A percentile compares a stretch with the other conserved stretches of the same genome.
phyloP scores from a whole-genome alignment of 2,888 invertebrate genomes.

The Lasioglossum vierecki region DNA sequence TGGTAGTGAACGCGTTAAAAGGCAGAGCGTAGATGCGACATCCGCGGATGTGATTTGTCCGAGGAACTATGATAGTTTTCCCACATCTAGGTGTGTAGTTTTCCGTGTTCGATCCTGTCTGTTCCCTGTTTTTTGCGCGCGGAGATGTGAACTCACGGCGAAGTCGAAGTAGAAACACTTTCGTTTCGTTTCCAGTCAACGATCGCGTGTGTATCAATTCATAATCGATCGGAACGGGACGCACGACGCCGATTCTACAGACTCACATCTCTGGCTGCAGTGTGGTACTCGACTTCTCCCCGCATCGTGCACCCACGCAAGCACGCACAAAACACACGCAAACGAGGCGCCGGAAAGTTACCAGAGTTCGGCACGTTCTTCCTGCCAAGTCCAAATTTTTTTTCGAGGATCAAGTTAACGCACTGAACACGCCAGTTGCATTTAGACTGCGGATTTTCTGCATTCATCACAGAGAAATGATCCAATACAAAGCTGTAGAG shows the following conservation, averaged over 20 bases:
- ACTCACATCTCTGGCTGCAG: conserved; percentile 74
- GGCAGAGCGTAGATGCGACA: background rate
- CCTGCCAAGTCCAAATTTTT: background rate
- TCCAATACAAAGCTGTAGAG: background rate
- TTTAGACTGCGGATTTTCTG: background rate
- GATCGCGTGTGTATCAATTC: background rate
- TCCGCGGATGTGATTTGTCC: background rate
- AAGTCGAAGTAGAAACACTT: background rate
- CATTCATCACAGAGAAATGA: background rate
- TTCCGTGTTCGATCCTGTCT: conserved; percentile 36
- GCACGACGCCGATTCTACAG: conserved; percentile 32
- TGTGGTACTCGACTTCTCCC: conserved; percentile 66
- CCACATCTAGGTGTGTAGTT: conserved; percentile 25
- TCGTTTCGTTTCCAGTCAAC: background rate
- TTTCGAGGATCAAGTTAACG: background rate
- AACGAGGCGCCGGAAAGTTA: conserved; percentile 16
- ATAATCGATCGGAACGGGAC: background rate
- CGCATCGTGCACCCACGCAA: conserved; percentile 57
- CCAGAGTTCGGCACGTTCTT: background rate
- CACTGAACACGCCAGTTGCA: background rate
- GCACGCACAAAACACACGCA: conserved; percentile 19
- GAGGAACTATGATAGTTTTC: background rate
- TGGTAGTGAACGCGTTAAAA: background rate
- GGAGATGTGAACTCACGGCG: conserved; percentile 67
- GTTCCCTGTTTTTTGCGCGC: conserved; percentile 44